Conservation (phyloP, 1,140 invertebrate genomes). For the Chlorops oryzae region DNA sequence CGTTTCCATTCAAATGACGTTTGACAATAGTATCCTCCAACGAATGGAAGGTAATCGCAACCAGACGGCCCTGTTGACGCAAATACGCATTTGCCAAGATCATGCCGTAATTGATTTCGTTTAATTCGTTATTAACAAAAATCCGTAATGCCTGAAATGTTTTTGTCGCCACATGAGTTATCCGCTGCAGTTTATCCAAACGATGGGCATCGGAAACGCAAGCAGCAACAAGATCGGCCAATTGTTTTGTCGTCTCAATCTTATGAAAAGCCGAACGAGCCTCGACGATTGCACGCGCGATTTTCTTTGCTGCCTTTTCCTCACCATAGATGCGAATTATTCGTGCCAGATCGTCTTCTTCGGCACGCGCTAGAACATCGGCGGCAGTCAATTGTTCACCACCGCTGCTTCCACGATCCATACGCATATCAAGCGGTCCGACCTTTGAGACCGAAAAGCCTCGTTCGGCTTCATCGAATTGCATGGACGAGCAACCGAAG, state of each 20-base stretch:
- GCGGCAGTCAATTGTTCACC: slow-evolving; percentile 67
- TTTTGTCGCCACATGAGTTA: slow-evolving; percentile 81
- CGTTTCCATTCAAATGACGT: slow-evolving; percentile 74
- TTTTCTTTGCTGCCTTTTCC: slow-evolving; percentile 79
- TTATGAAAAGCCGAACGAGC: slow-evolving; percentile 74
- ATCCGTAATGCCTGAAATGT: slow-evolving; percentile 92
- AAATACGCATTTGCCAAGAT: slow-evolving; percentile 71
- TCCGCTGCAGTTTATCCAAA: slow-evolving; percentile 67
- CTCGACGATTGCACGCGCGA: slow-evolving; percentile 83
- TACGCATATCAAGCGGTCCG: slow-evolving; percentile 92
- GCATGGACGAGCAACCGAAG: slow-evolving; percentile 95
- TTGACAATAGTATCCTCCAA: slow-evolving; percentile 95
- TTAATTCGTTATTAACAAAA: slow-evolving; percentile 95
- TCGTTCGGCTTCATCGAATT: slow-evolving; percentile 72
- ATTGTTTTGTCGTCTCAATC: slow-evolving; percentile 75
- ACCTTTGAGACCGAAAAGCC: slow-evolving; percentile 81
- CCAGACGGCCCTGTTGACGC: slow-evolving; percentile 67
- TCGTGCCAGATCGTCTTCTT: slow-evolving; percentile 70
- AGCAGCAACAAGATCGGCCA: slow-evolving; percentile 71
- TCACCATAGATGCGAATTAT: slow-evolving; percentile 89
- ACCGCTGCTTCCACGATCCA: slow-evolving; percentile 72
- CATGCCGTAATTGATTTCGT: slow-evolving; percentile 89
- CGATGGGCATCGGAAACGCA: slow-evolving; percentile 55
- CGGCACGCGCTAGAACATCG: slow-evolving; percentile 74
- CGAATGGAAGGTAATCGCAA: slow-evolving; percentile 86